Base-by-base conservation (phyloP, 2,797 vertebrate species). In the Prionace glauca region DNA sequence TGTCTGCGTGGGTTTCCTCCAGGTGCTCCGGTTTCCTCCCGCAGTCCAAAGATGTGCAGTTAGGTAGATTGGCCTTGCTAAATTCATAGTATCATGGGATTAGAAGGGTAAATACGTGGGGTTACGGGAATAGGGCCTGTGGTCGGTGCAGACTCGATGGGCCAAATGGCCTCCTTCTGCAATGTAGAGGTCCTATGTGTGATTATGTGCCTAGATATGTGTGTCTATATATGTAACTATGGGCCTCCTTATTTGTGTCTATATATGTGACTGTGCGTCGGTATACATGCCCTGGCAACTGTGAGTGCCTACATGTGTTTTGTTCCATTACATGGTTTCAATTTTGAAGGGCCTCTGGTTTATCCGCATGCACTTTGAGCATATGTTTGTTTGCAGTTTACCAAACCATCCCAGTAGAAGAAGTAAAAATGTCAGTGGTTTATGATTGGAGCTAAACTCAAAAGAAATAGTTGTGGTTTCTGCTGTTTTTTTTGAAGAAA, bases 381-480 rank as follows among this genome's bases (percentile, higher is more conserved):
- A 9, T 94, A 67, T 71, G 10, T 94, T 20, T 0, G 16, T 24
- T n/a, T 74, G 26, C 69, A 77, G 41, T 95, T 95, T 95, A 10
- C 71, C 14, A 50, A 67, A 84, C 41, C 79, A 20, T 84, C 56
- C 32, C 5, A 18, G 45, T 10, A 84, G 81, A 91, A 74, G 26
- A 94, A 77, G 4, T 71, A 72, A 10, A 94, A 94, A 94, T 91
- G 29, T 91, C 29, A 91, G 56, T 91, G 88, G 88, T 91, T 65
- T 65, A n/a, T 12, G 93, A 36, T 77, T 95, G 71, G 71, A 50
- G 71, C 36, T 60, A 56, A 95, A 74, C 71, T 77, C 71, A 65
- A 72, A 93, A 77, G 45, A 77, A 77, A 95, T 72, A 74, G 45
- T 41, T 26, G n/a, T 60, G 86, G 86, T 60, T 88, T 60, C 11